Base-by-base conservation (phyloP, 2,888 invertebrate species). In the Ectemnius cavifrons region DNA sequence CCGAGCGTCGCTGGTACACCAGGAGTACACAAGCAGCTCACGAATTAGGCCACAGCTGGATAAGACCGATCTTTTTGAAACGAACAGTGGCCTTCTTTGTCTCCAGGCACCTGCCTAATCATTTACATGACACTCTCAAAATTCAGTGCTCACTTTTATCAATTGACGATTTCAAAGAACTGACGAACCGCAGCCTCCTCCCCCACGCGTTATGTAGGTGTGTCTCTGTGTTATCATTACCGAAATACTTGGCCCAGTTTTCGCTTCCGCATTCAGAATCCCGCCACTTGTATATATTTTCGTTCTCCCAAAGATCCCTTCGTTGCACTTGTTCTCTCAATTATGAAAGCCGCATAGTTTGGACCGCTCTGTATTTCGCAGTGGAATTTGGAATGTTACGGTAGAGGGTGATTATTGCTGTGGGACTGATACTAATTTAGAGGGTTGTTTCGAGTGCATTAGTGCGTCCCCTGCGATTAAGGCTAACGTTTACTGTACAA, bases 11-110 rank as follows among this genome's bases (percentile, higher is more conserved):
- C 52, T 13, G 28, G 18, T 23, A 23, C 47, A n/a, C 13, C 47
- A n/a, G 2, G 71, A 81, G 69, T 73, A 73, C 58, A 67, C 70
- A 73, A 23, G 23, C 45, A 80, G 58, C 68, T 71, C 83, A 77
- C 77, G 79, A 83, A 83, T 83, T 79, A 77, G 83, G 81, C 74
- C 85, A 81, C 78, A 77, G 78, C 81, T 74, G 85, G 83, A 79
- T 78, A 74, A 81, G 83, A 75, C 73, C 71, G 81, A 83, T 83
- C 73, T 81, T 74, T 71, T 67, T 66, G 65, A 66, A 37, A 63
- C 70, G 76, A 52, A 81, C 63, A 64, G 66, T 47, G 67, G 46
- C 37, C 71, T 68, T 67, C 64, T 71, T 59, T 73, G 67, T 64
- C 73, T 69, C 63, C 64, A 56, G 65, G 46, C 82, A 82, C 84